Evolutionary conservation across 1,140 invertebrate genomes (phyloP).

Genomic region (Pararge aegeria): DNA sequence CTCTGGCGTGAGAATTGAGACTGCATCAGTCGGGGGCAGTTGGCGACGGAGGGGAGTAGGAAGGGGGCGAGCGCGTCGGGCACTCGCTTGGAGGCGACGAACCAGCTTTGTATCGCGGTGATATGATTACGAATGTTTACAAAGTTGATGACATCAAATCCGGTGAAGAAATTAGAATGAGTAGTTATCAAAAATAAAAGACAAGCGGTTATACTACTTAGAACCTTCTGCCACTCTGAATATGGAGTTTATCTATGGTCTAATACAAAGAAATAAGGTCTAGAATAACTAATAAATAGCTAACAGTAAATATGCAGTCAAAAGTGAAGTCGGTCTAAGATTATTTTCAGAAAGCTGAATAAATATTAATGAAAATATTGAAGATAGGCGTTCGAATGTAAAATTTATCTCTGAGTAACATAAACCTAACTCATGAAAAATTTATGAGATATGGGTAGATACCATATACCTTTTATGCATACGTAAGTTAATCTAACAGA

Average conservation of each 20-base stretch:
- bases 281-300: too few relatives aligned
- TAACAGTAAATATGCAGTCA: too few relatives aligned
- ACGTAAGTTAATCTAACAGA: background rate
- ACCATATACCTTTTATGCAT: background rate
- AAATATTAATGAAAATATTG: too few relatives aligned
- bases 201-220: too few relatives aligned
- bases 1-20: conserved; percentile 43
- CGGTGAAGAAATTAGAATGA: conserved; percentile 10
- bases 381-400: too few relatives aligned
- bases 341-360: too few relatives aligned
- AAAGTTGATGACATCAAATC: conserved; percentile 49
- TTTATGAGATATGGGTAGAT: too few relatives aligned
- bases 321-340: too few relatives aligned
- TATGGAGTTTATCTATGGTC: too few relatives aligned
- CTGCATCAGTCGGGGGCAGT: conserved; percentile 59
- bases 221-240: too few relatives aligned
- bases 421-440: background rate
- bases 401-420: background rate
- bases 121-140: conserved; percentile 75
- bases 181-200: background rate
- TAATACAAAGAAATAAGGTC: too few relatives aligned
- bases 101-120: conserved; percentile 65
- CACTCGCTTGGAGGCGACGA: conserved; percentile 58
- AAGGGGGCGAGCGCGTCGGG: conserved; percentile 62
- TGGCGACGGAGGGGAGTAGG: conserved; percentile 47